A percentile compares a stretch with the other conserved stretches of the same genome.
These are phyloP conservation scores for Sesia apiformis DNA, from an alignment of 2,888 invertebrate species.

Conservation along the genomic window DNA sequence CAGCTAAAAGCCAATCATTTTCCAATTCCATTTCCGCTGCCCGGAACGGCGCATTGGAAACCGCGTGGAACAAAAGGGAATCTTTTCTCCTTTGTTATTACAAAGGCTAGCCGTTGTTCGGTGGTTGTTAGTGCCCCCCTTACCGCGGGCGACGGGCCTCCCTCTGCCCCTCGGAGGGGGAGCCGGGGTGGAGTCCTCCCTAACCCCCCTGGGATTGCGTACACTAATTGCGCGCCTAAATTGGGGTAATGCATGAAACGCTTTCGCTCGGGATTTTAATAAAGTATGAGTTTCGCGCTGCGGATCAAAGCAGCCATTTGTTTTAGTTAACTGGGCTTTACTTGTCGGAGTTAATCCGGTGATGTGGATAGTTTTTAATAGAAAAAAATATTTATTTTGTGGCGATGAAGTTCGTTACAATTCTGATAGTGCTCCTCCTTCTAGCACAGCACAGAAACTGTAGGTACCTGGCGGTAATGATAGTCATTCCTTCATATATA, in stretches of 20 bases:
- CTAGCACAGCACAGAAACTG: no score
- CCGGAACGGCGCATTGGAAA: conserved; percentile 41
- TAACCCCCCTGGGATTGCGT: conserved; percentile 37
- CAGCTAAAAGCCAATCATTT: conserved; percentile 71
- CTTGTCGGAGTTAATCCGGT: conserved; percentile 23
- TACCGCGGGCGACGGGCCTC: conserved; percentile 3
- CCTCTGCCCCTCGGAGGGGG: conserved; percentile 17
- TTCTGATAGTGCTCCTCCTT: no score
- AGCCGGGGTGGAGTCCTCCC: conserved; percentile 16
- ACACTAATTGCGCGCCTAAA: conserved; percentile 67
- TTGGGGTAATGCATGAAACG: conserved; percentile 67
- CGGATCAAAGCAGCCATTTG: conserved; percentile 59
- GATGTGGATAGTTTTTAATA: background rate
- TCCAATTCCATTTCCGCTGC: conserved; percentile 67
- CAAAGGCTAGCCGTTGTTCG: conserved; percentile 42
- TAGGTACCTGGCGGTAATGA: no score
- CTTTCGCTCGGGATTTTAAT: conserved; percentile 56
- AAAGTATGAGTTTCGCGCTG: conserved; percentile 44
- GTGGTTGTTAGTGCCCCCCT: conserved; percentile 12
- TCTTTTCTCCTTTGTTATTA: conserved; percentile 11
- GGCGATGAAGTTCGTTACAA: no score
- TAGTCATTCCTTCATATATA: no score
- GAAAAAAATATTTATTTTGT: no score
- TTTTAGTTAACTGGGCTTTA: conserved; percentile 56
- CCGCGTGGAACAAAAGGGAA: conserved; percentile 47